Base-by-base conservation (phyloP, 2,797 vertebrate genomes). In the Catharus ustulatus region DNA sequence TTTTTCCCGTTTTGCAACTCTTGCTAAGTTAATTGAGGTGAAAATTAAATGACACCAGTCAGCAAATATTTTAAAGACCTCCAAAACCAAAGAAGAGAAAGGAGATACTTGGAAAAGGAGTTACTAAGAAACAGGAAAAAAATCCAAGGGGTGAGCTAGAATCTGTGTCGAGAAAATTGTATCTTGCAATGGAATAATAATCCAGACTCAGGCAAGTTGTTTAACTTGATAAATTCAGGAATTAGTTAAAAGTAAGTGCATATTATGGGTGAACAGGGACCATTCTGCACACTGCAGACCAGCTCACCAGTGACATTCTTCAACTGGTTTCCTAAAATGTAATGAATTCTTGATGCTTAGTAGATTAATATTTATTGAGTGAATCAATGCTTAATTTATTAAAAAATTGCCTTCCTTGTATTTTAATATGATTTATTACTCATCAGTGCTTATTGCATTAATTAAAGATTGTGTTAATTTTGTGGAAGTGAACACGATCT, bases 341-440 rank as follows among this genome's bases (percentile, higher is more conserved):
- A 92, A 96, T 94, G 91, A 94, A 95, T 95, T 85, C 90, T 85
- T 92, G 88, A 94, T 94, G 86, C 88, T 82, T 85, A 71, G 84
- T 80, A 89, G 93, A 95, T 97, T 96, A 96, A 96, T 95, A 85
- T 95, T 97, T 95, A 95, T 95, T 92, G 92, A 96, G 87, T 86
- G 94, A 96, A 89, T 96, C 89, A 94, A 86, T 90, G 90, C 90
- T 91, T 96, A 96, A 96, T 97, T 95, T 96, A 96, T 96, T 93
- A 92, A 94, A 94, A 93, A 96, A 42, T 92, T 92, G 81, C 95
- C 94, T 95, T 93, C 89, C 82, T 89, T 96, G 84, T 95, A 73
- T 96, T 95, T 96, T 94, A 95, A 94, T 96, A 89, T 96, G 90
- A 97, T 95, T 95, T 95, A 95, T 96, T 95, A 94, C 94, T 96